Percentiles rank a stretch among this genome's conserved stretches.
These are phyloP conservation scores for Oreochromis niloticus DNA, from an alignment of 2,113 vertebrate species.

Conservation along the genomic window DNA sequence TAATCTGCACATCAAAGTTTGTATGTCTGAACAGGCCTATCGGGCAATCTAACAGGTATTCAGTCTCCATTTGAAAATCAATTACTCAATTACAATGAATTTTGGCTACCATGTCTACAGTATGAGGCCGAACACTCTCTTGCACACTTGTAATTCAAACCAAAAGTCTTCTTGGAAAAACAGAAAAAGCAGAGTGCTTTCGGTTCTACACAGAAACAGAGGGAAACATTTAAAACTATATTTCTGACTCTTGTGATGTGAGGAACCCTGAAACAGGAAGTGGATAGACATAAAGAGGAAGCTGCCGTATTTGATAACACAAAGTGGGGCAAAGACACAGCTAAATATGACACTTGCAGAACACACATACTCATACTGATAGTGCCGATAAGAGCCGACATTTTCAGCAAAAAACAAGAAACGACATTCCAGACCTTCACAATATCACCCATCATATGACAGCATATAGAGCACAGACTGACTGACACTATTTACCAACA, in stretches of 20 bases:
- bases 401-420: not conserved
- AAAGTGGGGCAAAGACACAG: conserved; percentile 22
- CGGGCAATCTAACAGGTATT: not conserved
- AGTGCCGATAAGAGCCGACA: not conserved
- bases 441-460: not conserved
- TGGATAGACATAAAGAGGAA: conserved; percentile 69
- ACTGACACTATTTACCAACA: not conserved
- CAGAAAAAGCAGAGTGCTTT: not conserved
- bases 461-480: not conserved
- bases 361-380: not conserved
- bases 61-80: not conserved
- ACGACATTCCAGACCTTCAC: not conserved
- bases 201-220: not conserved
- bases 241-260: conserved; percentile 11
- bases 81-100: not conserved
- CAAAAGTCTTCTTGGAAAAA: not conserved
- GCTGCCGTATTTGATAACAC: conserved; percentile 67
- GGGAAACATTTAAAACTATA: not conserved
- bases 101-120: not conserved
- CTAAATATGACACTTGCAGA: not conserved
- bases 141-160: not conserved
- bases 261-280: conserved; percentile 70
- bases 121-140: not conserved
- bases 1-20: not conserved
- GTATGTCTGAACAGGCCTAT: not conserved